Conservation (phyloP, 2,113 vertebrate species). For the Ceyx melanurus region DNA sequence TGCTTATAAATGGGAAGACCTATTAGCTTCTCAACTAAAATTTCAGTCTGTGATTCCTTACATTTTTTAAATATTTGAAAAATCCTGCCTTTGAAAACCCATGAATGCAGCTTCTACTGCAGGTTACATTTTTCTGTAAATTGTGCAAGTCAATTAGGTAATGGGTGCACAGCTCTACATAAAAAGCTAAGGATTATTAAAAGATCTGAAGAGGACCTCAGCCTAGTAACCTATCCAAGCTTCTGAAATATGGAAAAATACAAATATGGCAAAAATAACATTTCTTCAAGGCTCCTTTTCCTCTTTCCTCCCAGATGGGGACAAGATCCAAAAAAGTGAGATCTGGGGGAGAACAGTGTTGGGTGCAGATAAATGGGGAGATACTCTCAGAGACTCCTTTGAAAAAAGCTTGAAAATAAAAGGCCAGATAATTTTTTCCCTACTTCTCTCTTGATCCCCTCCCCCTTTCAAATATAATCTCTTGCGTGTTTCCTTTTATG, state of each 20-base stretch:
- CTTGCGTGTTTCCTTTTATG: slow-evolving; percentile 14
- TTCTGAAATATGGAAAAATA: background rate
- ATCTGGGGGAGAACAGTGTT: background rate
- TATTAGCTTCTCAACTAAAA: background rate
- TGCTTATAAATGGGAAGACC: background rate
- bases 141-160: background rate
- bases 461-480: background rate
- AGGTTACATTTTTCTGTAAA: background rate
- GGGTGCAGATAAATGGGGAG: background rate
- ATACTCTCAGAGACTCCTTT: background rate
- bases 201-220: background rate
- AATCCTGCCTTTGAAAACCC: background rate
- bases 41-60: rapidly evolving
- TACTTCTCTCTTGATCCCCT: background rate
- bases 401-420: background rate
- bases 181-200: background rate
- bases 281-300: background rate
- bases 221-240: background rate
- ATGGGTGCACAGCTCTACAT: background rate
- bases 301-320: background rate
- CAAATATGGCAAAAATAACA: background rate
- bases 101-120: background rate
- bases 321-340: background rate
- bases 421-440: background rate
- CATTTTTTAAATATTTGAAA: background rate